Evolutionary conservation across 2,888 invertebrate species (phyloP), one percentile per base, ranked within the genome.

Genomic region (Orgyia antiqua): DNA sequence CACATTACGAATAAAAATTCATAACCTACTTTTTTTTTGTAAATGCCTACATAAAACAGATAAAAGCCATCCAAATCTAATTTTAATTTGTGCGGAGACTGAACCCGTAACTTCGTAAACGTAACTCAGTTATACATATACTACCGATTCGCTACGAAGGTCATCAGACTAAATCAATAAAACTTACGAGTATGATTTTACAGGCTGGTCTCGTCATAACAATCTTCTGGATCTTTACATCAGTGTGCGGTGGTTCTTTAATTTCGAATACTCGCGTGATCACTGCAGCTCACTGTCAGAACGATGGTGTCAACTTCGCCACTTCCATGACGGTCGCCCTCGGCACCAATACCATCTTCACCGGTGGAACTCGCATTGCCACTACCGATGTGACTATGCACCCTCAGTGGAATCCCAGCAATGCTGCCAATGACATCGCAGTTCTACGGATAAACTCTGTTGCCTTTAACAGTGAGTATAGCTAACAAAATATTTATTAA

Each of bases 331-430:
- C 64, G 2, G 65, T 53, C 2, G 75, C 71, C 6, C 55, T 67
- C n/a, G 75, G 73, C 10, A 65, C 70, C 31, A 67, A 61, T 45
- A 40, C 37, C 3, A 12, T 75, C 10, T 73, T 74, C 50, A 34
- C 28, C 6, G 30, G 30, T 17, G 30, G 30, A 2, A 3, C 6
- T 3, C 30, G 30, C 18, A 11, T 30, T 6, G 4, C 3, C 12
- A 18, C 30, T n/a, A 17, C 6, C 9, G 15, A 24, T 18, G 18
- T 30, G 1, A 18, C 10, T 5, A 30, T 30, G 30, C 30, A 30
- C 13, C 30, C 30, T 4, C 3, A 11, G 1, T 30, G 30, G 30
- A 24, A 24, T 12, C 18, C 12, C 6, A 12, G 7, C 1, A 30
- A 10, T 18, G 18, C 18, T 8, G 10, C 8, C 3, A 18, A 10